Percentiles rank a stretch among this genome's conserved stretches.
phyloP scores from a whole-genome alignment of 1,140 invertebrate species.

The Gonioctena quinquepunctata region DNA sequence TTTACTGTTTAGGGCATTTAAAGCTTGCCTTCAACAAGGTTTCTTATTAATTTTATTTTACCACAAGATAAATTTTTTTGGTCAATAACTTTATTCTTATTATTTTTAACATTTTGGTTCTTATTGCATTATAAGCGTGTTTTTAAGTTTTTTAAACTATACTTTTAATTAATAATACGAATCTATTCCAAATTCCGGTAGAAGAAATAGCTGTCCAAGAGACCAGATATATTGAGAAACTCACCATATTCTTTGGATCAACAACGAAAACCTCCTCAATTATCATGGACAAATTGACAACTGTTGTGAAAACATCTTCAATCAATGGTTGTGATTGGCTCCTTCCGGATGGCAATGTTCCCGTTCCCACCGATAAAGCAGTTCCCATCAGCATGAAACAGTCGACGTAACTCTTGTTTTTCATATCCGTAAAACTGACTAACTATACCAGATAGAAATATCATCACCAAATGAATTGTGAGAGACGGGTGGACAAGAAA shows the following conservation, averaged over 20 bases:
- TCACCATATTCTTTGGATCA: constrained; percentile 28
- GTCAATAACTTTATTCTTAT: too few species aligned
- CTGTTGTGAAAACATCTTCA: constrained; percentile 26
- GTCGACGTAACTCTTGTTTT: constrained; percentile 28
- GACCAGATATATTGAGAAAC: too few species aligned
- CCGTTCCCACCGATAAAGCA: constrained; percentile 22
- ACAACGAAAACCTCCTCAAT: constrained; percentile 22
- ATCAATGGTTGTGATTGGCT: background rate
- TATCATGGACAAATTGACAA: constrained; percentile 27
- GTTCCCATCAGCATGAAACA: constrained; percentile 39
- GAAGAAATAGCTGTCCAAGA: too few species aligned
- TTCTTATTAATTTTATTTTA: too few species aligned
- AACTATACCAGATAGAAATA: background rate
- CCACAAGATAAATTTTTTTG: too few species aligned
- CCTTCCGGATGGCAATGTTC: background rate
- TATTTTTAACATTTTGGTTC: too few species aligned
- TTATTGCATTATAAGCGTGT: too few species aligned
- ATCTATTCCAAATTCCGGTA: too few species aligned
- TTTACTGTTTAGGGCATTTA: too few species aligned
- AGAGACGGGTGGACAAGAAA: background rate
- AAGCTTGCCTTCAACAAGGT: too few species aligned
- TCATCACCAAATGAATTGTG: background rate
- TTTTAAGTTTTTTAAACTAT: too few species aligned
- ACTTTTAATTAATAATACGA: too few species aligned
- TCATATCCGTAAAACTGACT: background rate